Evolutionary conservation across 2,888 invertebrate genomes (phyloP).

Genomic region (Spisula subtruncata): DNA sequence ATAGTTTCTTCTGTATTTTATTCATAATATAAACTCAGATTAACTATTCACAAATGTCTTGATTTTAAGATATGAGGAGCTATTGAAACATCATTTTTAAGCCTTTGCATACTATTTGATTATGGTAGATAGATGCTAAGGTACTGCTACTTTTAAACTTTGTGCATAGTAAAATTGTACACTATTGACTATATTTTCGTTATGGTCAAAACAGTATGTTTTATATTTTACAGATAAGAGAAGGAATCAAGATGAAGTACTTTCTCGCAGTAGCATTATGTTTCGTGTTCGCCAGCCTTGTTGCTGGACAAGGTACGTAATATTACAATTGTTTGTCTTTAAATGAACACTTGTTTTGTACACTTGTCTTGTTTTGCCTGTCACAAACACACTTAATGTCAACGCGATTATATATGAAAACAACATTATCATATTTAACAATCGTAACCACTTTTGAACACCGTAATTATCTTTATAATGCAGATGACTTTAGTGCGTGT

Average conservation of each 20-base stretch:
- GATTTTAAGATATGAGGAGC: no score
- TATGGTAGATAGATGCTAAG: no score
- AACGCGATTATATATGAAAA: neutral
- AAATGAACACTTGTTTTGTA: neutral
- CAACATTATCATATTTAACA: neutral
- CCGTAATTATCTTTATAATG: neutral
- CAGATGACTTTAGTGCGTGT: neutral
- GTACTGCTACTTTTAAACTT: no score
- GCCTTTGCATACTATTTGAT: no score
- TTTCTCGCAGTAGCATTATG: conserved; percentile 43
- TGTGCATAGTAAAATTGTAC: no score
- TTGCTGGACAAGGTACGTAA: conserved; percentile 52
- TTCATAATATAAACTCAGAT: no score
- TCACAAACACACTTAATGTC: neutral
- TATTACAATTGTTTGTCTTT: neutral
- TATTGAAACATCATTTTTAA: no score
- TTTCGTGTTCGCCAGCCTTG: conserved; percentile 56
- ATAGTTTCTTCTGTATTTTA: no score
- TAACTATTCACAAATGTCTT: no score
- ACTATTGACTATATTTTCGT: no score
- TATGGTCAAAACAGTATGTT: neutral
- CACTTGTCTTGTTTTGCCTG: neutral
- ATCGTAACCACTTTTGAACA: neutral
- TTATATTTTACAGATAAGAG: neutral
- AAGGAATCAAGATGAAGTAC: conserved; percentile 44